Evolutionary conservation across 2,797 vertebrate genomes (phyloP).

Genomic region (Falco peregrinus): DNA sequence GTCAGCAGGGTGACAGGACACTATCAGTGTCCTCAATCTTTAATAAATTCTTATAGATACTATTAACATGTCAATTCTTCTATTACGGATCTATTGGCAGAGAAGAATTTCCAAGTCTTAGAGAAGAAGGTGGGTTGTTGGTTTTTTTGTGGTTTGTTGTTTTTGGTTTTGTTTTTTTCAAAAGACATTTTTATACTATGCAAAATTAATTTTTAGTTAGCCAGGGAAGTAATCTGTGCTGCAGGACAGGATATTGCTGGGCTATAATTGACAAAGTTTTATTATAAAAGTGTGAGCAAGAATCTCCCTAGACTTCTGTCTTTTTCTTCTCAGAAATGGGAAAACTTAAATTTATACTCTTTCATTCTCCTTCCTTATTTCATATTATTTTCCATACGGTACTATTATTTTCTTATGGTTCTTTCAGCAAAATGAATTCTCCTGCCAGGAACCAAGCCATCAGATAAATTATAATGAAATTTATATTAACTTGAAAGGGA

Average conservation of each 20-base stretch:
- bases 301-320: not conserved
- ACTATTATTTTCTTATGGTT: not conserved
- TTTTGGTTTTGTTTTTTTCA: not conserved
- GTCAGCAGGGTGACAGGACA: not conserved
- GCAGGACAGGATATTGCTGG: not conserved
- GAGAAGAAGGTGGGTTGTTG: not conserved
- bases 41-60: not conserved
- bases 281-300: not conserved
- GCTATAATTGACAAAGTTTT: slow-evolving; percentile 3
- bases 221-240: not conserved
- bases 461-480: not conserved
- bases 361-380: not conserved
- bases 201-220: not conserved
- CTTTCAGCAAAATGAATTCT: not conserved
- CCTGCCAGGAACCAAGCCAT: not conserved
- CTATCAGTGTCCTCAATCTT: not conserved
- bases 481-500: not conserved
- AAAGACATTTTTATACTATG: not conserved
- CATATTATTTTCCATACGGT: not conserved
- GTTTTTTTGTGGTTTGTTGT: not conserved
- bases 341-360: not conserved
- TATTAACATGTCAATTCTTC: not conserved
- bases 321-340: not conserved
- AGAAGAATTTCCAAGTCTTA: not conserved
- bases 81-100: not conserved